phyloP scores from a whole-genome alignment of 2,113 vertebrate species.

The Callipepla squamata region DNA sequence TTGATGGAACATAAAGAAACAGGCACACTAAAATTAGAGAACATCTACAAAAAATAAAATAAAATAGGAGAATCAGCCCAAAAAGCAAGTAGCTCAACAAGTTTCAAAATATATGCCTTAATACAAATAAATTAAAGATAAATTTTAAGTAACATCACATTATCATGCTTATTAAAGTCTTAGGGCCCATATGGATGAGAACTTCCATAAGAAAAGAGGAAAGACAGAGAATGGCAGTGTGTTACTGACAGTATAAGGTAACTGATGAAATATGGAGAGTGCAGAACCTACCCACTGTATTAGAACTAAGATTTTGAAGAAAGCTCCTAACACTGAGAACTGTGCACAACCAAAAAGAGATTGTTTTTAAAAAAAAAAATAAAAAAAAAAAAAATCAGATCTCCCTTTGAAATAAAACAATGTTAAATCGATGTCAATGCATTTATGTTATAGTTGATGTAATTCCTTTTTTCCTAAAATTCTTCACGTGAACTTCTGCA shows the following conservation, averaged over 20 bases:
- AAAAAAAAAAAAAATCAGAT: background rate
- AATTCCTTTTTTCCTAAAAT: slow-evolving; percentile 40
- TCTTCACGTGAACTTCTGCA: slow-evolving; percentile 15
- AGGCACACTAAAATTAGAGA: background rate
- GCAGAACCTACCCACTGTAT: background rate
- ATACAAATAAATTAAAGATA: background rate
- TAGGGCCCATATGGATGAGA: background rate
- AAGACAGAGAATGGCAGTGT: background rate
- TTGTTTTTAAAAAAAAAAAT: background rate
- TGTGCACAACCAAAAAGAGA: background rate
- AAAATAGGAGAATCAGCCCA: background rate
- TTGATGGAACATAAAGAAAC: background rate
- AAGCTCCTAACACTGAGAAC: background rate
- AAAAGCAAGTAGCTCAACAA: background rate
- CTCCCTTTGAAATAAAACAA: slow-evolving; percentile 29
- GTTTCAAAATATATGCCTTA: rapidly evolving
- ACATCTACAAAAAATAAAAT: background rate
- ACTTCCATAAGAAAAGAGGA: background rate
- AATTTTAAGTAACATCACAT: background rate
- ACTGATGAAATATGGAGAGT: background rate
- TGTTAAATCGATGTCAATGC: slow-evolving; percentile 54
- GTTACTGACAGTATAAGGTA: background rate
- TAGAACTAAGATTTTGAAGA: background rate
- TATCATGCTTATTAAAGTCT: background rate
- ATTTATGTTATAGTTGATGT: slow-evolving; percentile 14